Percentiles rank a stretch among this genome's conserved stretches.
These are phyloP conservation scores for Opisthocomus hoazin DNA, from an alignment of 2,113 vertebrate species.

Conservation along the genomic window DNA sequence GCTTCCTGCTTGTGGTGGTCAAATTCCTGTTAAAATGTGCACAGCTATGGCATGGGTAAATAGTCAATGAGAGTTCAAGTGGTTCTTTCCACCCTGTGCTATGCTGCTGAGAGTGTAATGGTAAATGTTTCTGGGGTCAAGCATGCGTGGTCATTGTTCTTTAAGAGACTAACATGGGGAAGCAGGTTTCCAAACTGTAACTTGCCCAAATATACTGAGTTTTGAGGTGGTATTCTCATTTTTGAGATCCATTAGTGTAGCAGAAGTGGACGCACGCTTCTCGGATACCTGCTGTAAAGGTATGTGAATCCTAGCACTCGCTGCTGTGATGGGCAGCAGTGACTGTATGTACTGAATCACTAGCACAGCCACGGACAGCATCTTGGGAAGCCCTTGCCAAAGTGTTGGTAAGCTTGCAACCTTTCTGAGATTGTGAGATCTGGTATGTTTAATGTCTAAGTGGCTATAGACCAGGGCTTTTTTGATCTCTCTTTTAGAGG, in stretches of 20 bases:
- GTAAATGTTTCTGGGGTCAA: not conserved
- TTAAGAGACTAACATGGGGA: not conserved
- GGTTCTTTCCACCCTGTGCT: not conserved
- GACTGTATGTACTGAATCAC: not conserved
- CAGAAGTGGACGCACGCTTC: not conserved
- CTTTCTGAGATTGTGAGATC: not conserved
- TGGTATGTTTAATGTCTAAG: not conserved
- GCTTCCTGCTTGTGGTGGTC: not conserved
- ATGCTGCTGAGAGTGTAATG: fast-evolving
- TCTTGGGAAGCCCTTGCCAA: not conserved
- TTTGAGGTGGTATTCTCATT: not conserved
- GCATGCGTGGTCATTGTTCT: not conserved
- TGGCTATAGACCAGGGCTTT: not conserved
- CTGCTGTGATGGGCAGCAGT: not conserved
- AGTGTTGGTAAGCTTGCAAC: not conserved
- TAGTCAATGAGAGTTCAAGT: not conserved
- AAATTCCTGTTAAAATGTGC: not conserved
- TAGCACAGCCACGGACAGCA: not conserved
- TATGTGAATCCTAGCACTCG: fast-evolving
- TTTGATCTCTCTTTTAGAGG: no score
- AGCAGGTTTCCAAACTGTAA: not conserved
- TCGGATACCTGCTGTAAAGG: not conserved
- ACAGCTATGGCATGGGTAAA: not conserved
- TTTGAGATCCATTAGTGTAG: not conserved
- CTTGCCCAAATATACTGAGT: not conserved